A percentile compares a stretch with the other conserved stretches of the same genome.
Evolutionary conservation across 2,113 vertebrate genomes (phyloP).

Genomic region (Apaloderma vittatum): DNA sequence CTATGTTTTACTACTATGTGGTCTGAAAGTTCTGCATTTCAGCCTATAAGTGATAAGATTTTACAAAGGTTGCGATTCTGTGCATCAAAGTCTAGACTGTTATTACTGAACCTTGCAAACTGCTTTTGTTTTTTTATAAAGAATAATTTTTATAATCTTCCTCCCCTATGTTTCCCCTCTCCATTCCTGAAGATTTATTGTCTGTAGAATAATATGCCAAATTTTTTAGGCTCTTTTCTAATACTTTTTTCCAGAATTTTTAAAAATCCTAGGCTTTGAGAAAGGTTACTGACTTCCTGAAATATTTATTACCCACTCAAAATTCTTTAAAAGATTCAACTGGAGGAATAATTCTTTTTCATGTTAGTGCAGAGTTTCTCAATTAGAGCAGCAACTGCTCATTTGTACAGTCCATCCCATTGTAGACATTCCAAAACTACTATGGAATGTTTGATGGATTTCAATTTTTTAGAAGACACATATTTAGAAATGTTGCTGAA

Average conservation of each 20-base stretch:
- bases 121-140: background rate
- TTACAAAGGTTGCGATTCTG: background rate
- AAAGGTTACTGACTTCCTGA: background rate
- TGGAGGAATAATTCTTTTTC: background rate
- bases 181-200: background rate
- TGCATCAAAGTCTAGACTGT: background rate
- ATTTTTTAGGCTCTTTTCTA: background rate
- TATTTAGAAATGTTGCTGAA: background rate
- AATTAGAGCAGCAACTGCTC: background rate
- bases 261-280: background rate
- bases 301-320: background rate
- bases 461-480: background rate
- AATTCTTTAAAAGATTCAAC: background rate
- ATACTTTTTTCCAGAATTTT: background rate
- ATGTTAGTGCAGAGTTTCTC: fast-evolving
- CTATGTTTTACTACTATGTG: constrained; percentile 54
- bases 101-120: background rate
- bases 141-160: background rate
- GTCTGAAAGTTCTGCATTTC: constrained; percentile 55
- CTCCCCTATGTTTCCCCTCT: background rate
- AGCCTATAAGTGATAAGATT: constrained; percentile 45
- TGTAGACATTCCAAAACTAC: background rate
- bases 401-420: fast-evolving
- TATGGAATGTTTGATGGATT: background rate
- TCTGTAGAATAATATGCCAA: background rate